Evolutionary conservation across 2,797 vertebrate genomes (phyloP), one percentile per base, ranked within the genome.

Genomic region (Triplophysa yarkandensis): DNA sequence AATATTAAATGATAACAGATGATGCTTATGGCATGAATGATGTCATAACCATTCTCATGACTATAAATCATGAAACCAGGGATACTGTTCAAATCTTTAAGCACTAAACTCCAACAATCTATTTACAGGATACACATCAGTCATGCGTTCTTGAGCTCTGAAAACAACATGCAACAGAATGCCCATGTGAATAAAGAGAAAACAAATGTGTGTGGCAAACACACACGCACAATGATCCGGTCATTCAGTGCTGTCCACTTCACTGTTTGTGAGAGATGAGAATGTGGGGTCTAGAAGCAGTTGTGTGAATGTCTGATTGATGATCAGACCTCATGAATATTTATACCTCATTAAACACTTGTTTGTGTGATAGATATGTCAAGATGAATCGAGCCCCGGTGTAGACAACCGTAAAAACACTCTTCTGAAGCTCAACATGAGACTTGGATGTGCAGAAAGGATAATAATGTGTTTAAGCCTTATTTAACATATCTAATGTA

Each of bases 291-390:
- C 27, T n/a, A 16, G 7, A 13, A 30, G 17, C 36, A 28, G 55
- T 32, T 32, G 27, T 58, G 55, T 32, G 28, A n/a, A 17, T 58
- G 55, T 58, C 55, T 58, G 55, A 58, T 32, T 58, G 28, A 58
- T 58, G 55, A 58, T 58, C 55, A 55, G 52, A 19, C 27, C 27
- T 65, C 71, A 65, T 73, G 61, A 73, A 73, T 73, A 73, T 65
- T 65, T 65, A 65, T 65, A 65, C 61, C 48, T 65, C 36, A 73
- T 73, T 73, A 73, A 21, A 25, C 39, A 27, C 36, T 67, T 75
- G 55, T 71, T 69, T 76, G 54, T 34, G 63, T 25, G 68, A 76
- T 76, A 19, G 34, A 65, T 65, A 13, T 2, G 17, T 55, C 36
- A 43, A 21, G 27, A 25, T 14, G 23, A 73, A 65, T 55, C 27